Conservation (phyloP, 2,113 vertebrate species). For the Emydura subglobosa region DNA sequence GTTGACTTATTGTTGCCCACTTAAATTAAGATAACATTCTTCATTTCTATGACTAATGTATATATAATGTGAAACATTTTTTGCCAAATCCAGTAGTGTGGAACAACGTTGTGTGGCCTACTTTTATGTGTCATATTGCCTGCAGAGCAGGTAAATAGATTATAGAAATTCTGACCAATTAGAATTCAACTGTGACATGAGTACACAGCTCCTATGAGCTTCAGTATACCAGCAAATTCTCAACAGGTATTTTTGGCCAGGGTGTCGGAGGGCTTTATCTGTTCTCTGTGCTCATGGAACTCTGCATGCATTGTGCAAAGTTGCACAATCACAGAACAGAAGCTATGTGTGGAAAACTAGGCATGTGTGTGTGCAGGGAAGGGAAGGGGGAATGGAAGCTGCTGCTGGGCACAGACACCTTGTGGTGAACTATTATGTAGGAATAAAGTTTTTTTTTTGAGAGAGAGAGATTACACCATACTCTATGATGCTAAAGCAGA, state of each 20-base stretch:
- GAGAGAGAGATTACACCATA: background rate
- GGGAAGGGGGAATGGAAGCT: background rate
- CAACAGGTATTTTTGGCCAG: background rate
- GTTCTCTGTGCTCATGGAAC: background rate
- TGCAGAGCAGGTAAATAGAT: background rate
- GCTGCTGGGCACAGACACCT: background rate
- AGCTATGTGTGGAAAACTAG: background rate
- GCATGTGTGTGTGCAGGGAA: rapidly evolving
- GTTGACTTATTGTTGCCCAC: background rate
- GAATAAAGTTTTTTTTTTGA: background rate
- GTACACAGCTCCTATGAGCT: background rate
- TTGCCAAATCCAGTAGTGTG: background rate
- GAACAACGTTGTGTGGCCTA: background rate
- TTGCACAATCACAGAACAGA: background rate
- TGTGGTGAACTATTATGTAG: background rate
- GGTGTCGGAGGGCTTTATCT: background rate
- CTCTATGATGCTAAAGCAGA: background rate
- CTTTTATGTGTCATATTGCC: background rate
- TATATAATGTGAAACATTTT: too few relatives aligned
- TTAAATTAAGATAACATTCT: background rate
- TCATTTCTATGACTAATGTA: too few relatives aligned
- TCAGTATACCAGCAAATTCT: background rate
- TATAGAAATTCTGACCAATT: background rate
- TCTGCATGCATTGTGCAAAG: rapidly evolving
- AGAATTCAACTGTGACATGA: background rate